Conservation (phyloP, 30 jellyfish, hydroid and myxozoan genomes). For the Aurelia coerulea region DNA sequence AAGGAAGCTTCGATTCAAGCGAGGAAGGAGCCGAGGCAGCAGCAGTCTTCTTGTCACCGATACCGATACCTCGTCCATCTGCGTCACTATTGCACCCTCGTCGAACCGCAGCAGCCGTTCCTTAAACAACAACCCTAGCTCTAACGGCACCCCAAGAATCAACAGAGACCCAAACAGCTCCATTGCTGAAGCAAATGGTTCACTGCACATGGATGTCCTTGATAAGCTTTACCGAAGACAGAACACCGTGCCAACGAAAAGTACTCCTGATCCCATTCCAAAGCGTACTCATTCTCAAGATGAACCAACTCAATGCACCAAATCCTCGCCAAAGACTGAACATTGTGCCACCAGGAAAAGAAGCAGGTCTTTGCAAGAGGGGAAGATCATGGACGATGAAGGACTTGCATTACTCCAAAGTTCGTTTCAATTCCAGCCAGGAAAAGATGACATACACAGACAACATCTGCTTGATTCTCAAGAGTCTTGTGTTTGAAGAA, state of each 20-base stretch:
- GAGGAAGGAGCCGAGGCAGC: conserved; percentile 14
- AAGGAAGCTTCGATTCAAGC: conserved; percentile 22
- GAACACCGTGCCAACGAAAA: not conserved
- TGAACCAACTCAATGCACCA: no score
- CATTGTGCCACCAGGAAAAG: no score
- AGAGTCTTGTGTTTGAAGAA: conserved; percentile 24
- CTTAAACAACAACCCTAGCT: not conserved
- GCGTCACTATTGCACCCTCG: conserved; percentile 23
- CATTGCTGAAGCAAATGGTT: not conserved
- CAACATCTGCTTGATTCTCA: conserved; percentile 11
- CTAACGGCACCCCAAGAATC: not conserved
- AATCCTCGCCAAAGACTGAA: no score
- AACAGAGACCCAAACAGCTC: not conserved
- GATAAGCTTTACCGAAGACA: not conserved
- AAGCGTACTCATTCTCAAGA: not conserved
- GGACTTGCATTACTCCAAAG: no score
- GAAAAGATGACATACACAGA: conserved; percentile 2
- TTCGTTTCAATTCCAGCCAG: no score
- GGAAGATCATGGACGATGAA: no score
- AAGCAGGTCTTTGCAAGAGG: no score
- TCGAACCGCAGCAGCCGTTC: conserved; percentile 22
- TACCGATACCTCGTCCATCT: conserved; percentile 7
- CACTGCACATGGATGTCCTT: not conserved
- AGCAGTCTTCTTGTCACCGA: conserved; percentile 12
- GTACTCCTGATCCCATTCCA: not conserved